A percentile compares a stretch with the other conserved stretches of the same genome.
These are phyloP conservation scores for Papilio demoleus DNA, from an alignment of 2,888 invertebrate genomes.

Conservation along the genomic window DNA sequence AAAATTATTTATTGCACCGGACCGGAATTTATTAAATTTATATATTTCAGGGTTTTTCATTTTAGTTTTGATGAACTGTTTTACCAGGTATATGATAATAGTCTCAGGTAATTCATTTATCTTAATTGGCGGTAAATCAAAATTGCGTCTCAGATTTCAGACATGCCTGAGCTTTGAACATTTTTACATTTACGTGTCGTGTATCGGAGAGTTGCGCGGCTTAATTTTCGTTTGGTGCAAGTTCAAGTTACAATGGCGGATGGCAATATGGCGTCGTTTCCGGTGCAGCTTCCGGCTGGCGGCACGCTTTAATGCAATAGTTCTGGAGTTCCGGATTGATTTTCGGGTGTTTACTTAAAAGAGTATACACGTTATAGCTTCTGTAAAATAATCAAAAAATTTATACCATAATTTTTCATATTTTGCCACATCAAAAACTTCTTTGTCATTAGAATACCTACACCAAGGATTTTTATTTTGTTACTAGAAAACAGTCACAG, in stretches of 20 bases:
- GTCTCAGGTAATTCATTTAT: background rate
- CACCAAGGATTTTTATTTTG: too few species aligned
- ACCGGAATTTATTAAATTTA: background rate
- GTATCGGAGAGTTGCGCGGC: conserved; percentile 43
- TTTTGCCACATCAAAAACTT: too few species aligned
- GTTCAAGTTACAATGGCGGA: conserved; percentile 49
- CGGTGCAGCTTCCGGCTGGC: conserved; percentile 45
- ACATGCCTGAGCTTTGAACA: conserved; percentile 14
- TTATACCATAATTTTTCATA: too few species aligned
- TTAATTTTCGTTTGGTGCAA: conserved; percentile 45
- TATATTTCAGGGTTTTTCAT: too few species aligned
- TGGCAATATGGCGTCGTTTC: conserved; percentile 49
- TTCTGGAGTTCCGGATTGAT: conserved; percentile 29
- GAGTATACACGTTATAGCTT: background rate
- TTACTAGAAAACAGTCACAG: background rate
- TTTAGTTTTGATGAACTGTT: too few species aligned
- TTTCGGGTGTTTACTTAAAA: conserved; percentile 6
- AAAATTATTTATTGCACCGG: background rate
- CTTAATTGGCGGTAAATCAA: conserved; percentile 35
- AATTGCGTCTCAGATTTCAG: conserved; percentile 30
- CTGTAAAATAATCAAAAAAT: too few species aligned
- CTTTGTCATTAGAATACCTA: too few species aligned
- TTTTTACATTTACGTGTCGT: conserved; percentile 41
- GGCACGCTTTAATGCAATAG: conserved; percentile 44
- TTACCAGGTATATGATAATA: conserved; percentile 1